Evolutionary conservation across 2,888 invertebrate genomes (phyloP).

Genomic region (Odontothrips loti): DNA sequence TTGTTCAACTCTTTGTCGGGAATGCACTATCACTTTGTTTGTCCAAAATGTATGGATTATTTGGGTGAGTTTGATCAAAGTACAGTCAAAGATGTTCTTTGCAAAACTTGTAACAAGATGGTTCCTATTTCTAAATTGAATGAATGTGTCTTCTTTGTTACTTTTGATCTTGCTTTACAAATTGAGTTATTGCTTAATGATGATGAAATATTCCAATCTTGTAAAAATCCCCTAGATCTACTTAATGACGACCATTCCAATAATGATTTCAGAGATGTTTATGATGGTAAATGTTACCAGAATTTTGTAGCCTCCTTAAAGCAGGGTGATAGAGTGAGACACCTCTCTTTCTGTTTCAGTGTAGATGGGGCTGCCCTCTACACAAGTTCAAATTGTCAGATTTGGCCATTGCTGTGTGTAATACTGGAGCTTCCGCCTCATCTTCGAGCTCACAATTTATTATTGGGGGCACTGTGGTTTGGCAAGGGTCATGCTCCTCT

Average conservation of each 20-base stretch:
- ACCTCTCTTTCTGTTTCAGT: background rate
- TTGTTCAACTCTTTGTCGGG: background rate
- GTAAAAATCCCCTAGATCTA: no score
- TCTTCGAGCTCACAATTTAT: background rate
- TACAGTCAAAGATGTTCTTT: background rate
- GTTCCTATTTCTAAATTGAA: background rate
- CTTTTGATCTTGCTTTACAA: background rate
- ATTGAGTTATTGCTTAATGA: background rate
- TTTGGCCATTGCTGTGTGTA: background rate
- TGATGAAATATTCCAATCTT: background rate
- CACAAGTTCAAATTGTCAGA: background rate
- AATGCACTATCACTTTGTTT: constrained; percentile 10
- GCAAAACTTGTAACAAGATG: background rate
- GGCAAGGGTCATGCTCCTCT: background rate
- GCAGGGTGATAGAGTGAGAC: background rate
- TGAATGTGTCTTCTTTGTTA: background rate
- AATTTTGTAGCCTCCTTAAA: background rate
- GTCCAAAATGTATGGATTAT: background rate
- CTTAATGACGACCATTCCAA: no score
- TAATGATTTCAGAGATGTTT: background rate
- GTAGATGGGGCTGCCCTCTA: background rate
- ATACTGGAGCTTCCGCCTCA: background rate
- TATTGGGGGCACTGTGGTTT: constrained; percentile 1
- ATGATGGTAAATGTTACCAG: background rate
- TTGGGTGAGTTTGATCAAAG: background rate